These are phyloP conservation scores for Ceratosolen solmsi DNA, from an alignment of 1,140 invertebrate genomes.

Conservation along the genomic window DNA sequence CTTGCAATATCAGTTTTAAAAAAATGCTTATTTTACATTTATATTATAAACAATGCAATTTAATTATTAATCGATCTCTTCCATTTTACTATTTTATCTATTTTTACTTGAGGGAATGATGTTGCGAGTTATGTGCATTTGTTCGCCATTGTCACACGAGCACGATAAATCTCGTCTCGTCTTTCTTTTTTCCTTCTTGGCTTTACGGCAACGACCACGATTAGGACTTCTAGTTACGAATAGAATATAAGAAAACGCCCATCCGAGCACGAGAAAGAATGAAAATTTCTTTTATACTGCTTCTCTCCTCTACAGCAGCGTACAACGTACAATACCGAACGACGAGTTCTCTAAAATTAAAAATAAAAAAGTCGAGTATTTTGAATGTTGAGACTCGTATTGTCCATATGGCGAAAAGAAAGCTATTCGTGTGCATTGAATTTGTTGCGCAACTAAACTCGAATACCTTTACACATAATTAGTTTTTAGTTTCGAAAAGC, in stretches of 20 bases:
- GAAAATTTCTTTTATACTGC: too few relatives aligned
- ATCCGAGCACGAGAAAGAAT: not conserved
- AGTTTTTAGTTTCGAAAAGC: too few relatives aligned
- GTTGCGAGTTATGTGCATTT: slow-evolving; percentile 46
- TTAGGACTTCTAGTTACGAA: slow-evolving; percentile 1
- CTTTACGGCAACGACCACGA: slow-evolving; percentile 18
- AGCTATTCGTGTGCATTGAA: slow-evolving; percentile 7
- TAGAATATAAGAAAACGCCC: slow-evolving; percentile 37
- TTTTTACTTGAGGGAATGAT: slow-evolving; percentile 46
- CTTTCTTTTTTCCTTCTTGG: not conserved
- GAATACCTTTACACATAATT: too few relatives aligned
- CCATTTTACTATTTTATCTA: slow-evolving; percentile 28
- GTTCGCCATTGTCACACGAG: slow-evolving; percentile 42
- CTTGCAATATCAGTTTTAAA: too few relatives aligned
- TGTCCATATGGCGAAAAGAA: too few relatives aligned
- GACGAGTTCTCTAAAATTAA: not conserved
- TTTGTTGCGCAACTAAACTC: not conserved
- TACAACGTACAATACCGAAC: too few relatives aligned
- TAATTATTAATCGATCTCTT: slow-evolving; percentile 36
- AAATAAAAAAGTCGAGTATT: too few relatives aligned
- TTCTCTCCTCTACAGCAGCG: too few relatives aligned
- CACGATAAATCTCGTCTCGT: slow-evolving; percentile 41
- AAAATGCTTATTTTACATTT: not conserved
- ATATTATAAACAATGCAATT: slow-evolving; percentile 21
- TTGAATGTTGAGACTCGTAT: too few relatives aligned